Evolutionary conservation across 2,888 invertebrate genomes (phyloP).

Genomic region (Dromius quadrimaculatus): DNA sequence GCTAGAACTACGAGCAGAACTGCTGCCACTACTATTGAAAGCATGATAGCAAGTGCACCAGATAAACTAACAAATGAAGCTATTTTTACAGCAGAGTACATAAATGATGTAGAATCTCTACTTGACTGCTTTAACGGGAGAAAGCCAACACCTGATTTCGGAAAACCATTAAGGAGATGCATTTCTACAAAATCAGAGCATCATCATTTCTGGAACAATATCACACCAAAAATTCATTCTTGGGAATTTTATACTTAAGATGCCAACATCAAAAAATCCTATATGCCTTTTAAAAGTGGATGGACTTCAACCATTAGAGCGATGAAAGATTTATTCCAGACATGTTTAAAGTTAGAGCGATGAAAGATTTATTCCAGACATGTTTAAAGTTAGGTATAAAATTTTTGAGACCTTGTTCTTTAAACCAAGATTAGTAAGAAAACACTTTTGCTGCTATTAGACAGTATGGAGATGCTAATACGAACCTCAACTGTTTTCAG

Average conservation of each 20-base stretch:
- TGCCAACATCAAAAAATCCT: too few species aligned
- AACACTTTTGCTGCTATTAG: conserved; percentile 7
- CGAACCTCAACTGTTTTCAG: conserved; percentile 16
- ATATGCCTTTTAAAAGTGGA: too few species aligned
- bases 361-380: too few species aligned
- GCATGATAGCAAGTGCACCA: conserved; percentile 18
- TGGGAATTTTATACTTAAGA: too few species aligned
- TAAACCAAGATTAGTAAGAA: too few species aligned
- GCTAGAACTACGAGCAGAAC: conserved; percentile 24
- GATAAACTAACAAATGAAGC: conserved; percentile 16
- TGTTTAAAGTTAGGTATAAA: too few species aligned
- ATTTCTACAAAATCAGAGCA: not conserved
- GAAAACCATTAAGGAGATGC: not conserved
- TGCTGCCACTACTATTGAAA: conserved; percentile 12
- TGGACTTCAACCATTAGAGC: too few species aligned
- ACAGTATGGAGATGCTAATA: conserved; percentile 18
- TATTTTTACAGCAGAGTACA: conserved; percentile 11
- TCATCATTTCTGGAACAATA: not conserved
- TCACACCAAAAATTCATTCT: too few species aligned
- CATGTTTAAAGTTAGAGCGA: too few species aligned
- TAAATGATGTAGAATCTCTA: conserved; percentile 11
- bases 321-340: too few species aligned
- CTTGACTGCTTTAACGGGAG: conserved; percentile 21
- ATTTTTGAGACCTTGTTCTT: not conserved
- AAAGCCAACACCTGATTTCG: not conserved